Evolutionary conservation across 2,113 vertebrate species (phyloP), one percentile per base, ranked within the genome.

Genomic region (Cyanoliseus patagonus): DNA sequence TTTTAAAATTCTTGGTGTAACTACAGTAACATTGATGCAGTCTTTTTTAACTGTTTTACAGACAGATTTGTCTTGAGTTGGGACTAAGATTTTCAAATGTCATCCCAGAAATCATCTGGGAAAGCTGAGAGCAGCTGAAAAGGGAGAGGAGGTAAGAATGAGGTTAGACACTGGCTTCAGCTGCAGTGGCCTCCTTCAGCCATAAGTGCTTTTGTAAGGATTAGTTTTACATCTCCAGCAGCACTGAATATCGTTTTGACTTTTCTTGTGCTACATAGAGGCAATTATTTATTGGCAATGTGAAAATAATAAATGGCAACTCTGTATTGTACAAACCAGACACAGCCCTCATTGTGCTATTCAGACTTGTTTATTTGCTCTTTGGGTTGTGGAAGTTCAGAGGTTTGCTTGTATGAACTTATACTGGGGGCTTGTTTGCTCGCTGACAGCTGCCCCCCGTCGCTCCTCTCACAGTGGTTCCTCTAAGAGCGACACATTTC

Each of bases 301-400:
- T 57, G 94, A 79, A 94, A 66, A 92, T 77, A 86, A 88, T 92
- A 87, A 95, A 91, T 30, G 76, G 96, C 97, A 88, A 91, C 96
- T 96, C 96, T 89, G 96, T 81, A 97, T 97, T 98, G 97, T 98
- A 55, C 87, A 41, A 19, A 53, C 51, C 81, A 67, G 97, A 98
- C 97, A 98, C 86, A 95, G 97, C 90, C 79, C 86, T 77, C 97
- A 96, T 98, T 98, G 98, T 98, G 86, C 96, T 55, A 90, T 79
- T 96, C 95, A 93, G 83, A 39, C 79, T 98, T 98, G 98, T 98
- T 98, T 98, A 28, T 95, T 88, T 46, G 94, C 91, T 68, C 97
- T 78, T 62, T n/a, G 94, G 76, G 75, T 69, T 11, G 57, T 44
- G 66, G 30, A 95, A 95, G 92, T 44, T 69, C 83, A 92, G 93